A percentile compares a stretch with the other conserved stretches of the same genome.
These are phyloP conservation scores for Peromyscus polionotus DNA, from an alignment of 2,113 vertebrate genomes.

Conservation along the genomic window DNA sequence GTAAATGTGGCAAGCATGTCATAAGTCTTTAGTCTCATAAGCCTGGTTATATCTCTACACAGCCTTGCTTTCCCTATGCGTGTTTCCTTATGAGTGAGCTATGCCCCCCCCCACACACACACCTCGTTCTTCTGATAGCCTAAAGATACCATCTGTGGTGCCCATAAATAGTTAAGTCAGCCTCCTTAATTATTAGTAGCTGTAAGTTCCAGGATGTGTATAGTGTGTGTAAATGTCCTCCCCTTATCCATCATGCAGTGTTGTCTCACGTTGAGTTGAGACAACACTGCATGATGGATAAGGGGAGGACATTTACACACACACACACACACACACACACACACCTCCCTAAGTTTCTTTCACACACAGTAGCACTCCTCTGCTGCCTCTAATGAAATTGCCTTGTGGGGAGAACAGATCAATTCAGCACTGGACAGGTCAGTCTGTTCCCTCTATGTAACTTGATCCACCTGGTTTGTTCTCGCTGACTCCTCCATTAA, in stretches of 20 bases:
- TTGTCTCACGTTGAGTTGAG: too few relatives aligned
- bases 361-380: not conserved
- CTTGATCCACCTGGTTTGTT: constrained; percentile 78
- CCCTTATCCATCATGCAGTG: too few relatives aligned
- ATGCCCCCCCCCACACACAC: not conserved
- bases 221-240: too few relatives aligned
- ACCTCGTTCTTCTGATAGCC: not conserved
- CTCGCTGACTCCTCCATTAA: constrained; percentile 74
- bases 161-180: not conserved
- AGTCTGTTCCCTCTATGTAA: constrained; percentile 55
- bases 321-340: not conserved
- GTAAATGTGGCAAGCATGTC: not conserved
- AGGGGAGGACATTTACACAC: too few relatives aligned
- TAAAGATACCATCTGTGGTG: not conserved
- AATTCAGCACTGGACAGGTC: constrained; percentile 70
- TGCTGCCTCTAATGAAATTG: constrained; percentile 58
- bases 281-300: too few relatives aligned
- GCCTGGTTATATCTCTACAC: not conserved
- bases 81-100: not conserved
- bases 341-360: constrained; percentile 22
- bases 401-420: constrained; percentile 71
- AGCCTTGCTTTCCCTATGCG: not conserved
- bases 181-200: not conserved
- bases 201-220: not conserved
- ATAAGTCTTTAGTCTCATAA: not conserved